Percentiles rank a stretch among this genome's conserved stretches.
These are phyloP conservation scores for Candidula unifasciata DNA, from an alignment of 2,888 invertebrate genomes.

Conservation along the genomic window DNA sequence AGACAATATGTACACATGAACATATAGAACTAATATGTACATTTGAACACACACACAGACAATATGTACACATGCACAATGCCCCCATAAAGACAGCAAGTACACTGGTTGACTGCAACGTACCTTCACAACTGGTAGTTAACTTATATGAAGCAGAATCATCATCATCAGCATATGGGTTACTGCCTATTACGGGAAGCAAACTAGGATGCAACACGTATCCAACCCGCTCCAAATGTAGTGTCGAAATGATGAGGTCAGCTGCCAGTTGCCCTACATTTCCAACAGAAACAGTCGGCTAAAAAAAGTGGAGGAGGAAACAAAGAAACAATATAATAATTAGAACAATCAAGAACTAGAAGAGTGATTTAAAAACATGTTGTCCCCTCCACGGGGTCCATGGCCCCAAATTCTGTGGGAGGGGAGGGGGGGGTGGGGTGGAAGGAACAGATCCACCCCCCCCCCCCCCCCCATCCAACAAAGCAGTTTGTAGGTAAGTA, in stretches of 20 bases:
- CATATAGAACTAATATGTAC: too few species aligned
- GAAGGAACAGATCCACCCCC: too few species aligned
- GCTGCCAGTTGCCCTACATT: conserved; percentile 92
- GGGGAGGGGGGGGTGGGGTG: too few species aligned
- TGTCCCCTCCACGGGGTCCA: background rate
- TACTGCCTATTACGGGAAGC: conserved; percentile 87
- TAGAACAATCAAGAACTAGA: too few species aligned
- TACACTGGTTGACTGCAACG: too few species aligned
- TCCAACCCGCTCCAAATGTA: conserved; percentile 83
- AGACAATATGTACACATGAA: too few species aligned
- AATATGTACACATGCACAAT: too few species aligned
- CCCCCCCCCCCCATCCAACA: too few species aligned
- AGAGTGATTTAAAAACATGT: too few species aligned
- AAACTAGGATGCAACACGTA: conserved; percentile 86
- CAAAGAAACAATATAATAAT: background rate
- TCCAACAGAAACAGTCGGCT: conserved; percentile 91
- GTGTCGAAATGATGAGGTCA: conserved; percentile 88
- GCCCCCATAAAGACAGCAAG: too few species aligned
- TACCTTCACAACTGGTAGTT: conserved; percentile 77
- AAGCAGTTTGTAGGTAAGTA: too few species aligned
- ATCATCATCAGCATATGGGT: conserved; percentile 83
- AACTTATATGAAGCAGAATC: conserved; percentile 65
- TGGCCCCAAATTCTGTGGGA: background rate
- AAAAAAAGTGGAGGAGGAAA: background rate
- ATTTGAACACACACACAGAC: too few species aligned